These are phyloP conservation scores for Anagyrus pseudococci DNA, from an alignment of 2,888 invertebrate species.

Conservation along the genomic window DNA sequence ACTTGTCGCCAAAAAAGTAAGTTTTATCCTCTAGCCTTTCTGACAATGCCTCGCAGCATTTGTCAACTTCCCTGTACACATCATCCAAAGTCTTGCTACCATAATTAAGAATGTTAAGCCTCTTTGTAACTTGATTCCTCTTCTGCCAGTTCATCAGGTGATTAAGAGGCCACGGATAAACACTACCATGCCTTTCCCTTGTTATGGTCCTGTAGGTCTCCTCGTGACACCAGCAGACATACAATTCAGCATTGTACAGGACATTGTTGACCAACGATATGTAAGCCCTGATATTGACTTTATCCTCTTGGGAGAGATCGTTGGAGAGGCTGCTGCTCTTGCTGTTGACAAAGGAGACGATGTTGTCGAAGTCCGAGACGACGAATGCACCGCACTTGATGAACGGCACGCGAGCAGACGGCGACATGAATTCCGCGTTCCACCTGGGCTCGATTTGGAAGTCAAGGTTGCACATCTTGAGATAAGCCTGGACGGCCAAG, in stretches of 20 bases:
- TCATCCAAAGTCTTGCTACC: constrained; percentile 78
- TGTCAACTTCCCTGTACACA: constrained; percentile 78
- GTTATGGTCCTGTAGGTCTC: constrained; percentile 84
- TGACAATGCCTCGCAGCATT: constrained; percentile 87
- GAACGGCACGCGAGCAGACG: constrained; percentile 91
- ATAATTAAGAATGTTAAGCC: constrained; percentile 84
- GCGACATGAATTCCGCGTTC: constrained; percentile 98
- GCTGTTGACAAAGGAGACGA: constrained; percentile 85
- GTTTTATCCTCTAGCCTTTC: constrained; percentile 80
- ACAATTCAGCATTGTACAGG: constrained; percentile 89
- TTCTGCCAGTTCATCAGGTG: constrained; percentile 81
- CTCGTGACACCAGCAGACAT: constrained; percentile 86
- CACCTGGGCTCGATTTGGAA: constrained; percentile 82
- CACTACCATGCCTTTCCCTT: constrained; percentile 82
- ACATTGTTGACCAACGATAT: constrained; percentile 90
- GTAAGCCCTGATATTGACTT: constrained; percentile 92
- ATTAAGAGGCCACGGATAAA: constrained; percentile 93
- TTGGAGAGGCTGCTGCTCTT: constrained; percentile 82
- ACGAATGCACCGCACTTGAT: constrained; percentile 89
- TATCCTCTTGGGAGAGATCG: constrained; percentile 75
- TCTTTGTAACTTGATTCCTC: constrained; percentile 71
- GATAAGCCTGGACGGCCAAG: constrained; percentile 88
- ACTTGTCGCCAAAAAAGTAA: constrained; percentile 84
- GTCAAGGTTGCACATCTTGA: constrained; percentile 90
- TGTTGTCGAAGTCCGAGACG: constrained; percentile 89